A percentile compares a stretch with the other conserved stretches of the same genome.
phyloP scores from a whole-genome alignment of 2,113 vertebrate genomes.

The Chrysemys picta region DNA sequence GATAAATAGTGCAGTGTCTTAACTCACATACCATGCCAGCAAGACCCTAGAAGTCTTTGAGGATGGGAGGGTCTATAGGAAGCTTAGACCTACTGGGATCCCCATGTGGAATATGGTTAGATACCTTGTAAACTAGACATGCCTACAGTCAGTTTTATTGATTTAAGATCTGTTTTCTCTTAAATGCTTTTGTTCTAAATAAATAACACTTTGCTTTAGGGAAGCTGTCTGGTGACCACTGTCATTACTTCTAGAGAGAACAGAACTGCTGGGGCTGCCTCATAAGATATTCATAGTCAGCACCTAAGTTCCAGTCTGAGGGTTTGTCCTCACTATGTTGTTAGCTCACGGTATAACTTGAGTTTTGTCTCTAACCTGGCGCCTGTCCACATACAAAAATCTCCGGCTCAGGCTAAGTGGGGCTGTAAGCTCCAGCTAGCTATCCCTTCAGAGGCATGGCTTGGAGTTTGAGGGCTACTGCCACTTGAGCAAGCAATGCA shows the following conservation, averaged over 20 bases:
- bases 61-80: background rate
- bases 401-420: background rate
- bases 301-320: background rate
- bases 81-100: background rate
- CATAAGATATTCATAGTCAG: background rate
- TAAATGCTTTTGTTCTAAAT: background rate
- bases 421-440: background rate
- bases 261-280: background rate
- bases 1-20: background rate
- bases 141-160: background rate
- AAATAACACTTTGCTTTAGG: background rate
- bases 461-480: background rate
- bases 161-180: background rate
- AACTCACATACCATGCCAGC: background rate
- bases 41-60: background rate
- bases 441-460: background rate
- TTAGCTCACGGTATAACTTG: background rate
- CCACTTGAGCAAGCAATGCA: background rate
- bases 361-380: background rate
- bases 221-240: background rate
- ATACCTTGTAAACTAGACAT: background rate
- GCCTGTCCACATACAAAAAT: background rate
- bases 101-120: background rate
- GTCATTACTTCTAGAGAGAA: background rate
- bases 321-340: background rate